These are phyloP conservation scores for Busseola fusca DNA, from an alignment of 2,888 invertebrate genomes.

Conservation along the genomic window DNA sequence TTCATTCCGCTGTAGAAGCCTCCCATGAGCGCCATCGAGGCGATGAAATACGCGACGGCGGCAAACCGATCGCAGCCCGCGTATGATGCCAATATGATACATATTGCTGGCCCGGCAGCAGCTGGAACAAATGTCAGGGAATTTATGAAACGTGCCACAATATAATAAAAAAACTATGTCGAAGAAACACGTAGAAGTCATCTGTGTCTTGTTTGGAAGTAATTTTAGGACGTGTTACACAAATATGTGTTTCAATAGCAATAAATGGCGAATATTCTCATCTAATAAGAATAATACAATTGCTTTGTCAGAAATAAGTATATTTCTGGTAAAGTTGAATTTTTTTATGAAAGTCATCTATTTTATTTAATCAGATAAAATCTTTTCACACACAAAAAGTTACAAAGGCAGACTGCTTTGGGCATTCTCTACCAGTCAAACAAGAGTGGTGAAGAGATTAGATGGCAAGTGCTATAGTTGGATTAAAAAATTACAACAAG, in stretches of 20 bases:
- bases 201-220: slow-evolving; percentile 31
- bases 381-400: no score
- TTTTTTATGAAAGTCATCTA: no score
- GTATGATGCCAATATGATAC: slow-evolving; percentile 90
- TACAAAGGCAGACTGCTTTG: no score
- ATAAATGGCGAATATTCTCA: background rate
- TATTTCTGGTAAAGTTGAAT: background rate
- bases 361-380: no score
- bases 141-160: slow-evolving; percentile 43
- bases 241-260: background rate
- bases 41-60: slow-evolving; percentile 90
- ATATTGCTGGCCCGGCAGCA: slow-evolving; percentile 90
- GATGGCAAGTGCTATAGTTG: no score
- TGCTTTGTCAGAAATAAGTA: background rate
- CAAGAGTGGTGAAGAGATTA: no score
- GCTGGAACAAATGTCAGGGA: slow-evolving; percentile 79
- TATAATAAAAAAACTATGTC: no score
- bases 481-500: no score
- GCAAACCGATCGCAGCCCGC: slow-evolving; percentile 89
- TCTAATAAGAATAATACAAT: background rate
- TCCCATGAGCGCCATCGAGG: slow-evolving; percentile 92
- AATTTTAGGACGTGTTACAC: background rate
- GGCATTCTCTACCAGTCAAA: no score
- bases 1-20: slow-evolving; percentile 92
- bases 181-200: slow-evolving; percentile 40